Conservation (phyloP, 2,113 vertebrate species). For the Mastomys natalensis region DNA sequence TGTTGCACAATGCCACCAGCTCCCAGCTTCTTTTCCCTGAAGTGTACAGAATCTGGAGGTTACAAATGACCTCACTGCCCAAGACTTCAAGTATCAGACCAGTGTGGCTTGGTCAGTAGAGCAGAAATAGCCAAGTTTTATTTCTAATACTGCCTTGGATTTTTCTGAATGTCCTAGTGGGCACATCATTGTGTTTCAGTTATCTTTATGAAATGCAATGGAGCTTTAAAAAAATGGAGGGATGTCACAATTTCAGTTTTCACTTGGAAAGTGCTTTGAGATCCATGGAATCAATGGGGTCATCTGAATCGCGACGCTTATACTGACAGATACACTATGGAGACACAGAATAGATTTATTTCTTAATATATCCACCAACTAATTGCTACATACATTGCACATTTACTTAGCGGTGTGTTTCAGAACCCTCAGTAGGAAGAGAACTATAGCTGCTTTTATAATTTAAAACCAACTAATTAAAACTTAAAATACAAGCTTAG, state of each 20-base stretch:
- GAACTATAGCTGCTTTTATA: constrained; percentile 21
- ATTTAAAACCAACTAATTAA: constrained; percentile 42
- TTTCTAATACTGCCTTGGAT: constrained; percentile 24
- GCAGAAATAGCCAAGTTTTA: constrained; percentile 49
- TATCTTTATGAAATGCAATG: constrained; percentile 29
- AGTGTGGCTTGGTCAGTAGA: constrained; percentile 6
- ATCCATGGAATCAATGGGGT: not conserved
- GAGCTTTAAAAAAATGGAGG: not conserved
- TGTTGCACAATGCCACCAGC: too few relatives aligned
- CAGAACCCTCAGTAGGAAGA: constrained; percentile 23
- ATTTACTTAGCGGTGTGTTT: not conserved
- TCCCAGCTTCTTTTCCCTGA: not conserved
- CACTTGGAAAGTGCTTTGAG: not conserved
- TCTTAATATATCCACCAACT: not conserved
- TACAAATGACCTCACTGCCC: not conserved
- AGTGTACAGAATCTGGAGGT: not conserved
- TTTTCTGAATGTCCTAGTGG: constrained; percentile 47
- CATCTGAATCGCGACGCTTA: not conserved
- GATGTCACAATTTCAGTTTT: constrained; percentile 44
- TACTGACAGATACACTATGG: not conserved
- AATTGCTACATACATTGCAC: not conserved
- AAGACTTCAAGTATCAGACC: not conserved
- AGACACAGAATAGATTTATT: not conserved
- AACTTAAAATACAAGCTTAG: constrained; percentile 37
- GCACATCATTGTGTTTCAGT: not conserved